Evolutionary conservation across 2,113 vertebrate genomes (phyloP), one percentile per base, ranked within the genome.

Genomic region (Chloropsis cyanopogon): DNA sequence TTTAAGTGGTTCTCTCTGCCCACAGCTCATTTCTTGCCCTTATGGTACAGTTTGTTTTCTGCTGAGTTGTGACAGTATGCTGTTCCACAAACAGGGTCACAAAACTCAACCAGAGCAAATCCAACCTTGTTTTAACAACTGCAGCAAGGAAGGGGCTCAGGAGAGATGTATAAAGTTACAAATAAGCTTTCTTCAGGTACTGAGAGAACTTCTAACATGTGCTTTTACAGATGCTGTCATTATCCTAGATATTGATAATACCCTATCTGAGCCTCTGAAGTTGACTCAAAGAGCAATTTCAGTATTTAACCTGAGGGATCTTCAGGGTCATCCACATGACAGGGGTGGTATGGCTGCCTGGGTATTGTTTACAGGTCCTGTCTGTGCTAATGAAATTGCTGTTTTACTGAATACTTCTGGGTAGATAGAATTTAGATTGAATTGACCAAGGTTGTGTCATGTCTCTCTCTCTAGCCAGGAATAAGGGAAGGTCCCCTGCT

Each of bases 11-110:
- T 57, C 6, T 68, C 24, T 78, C 56, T 50, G 42, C 31, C 13
- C 1, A 4, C 28, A 72, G 47, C 29, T 94, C 46, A 29, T 70
- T 92, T 90, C 69, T 82, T 87, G 50, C 42, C 28, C 11, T 68
- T 46, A 9, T 18, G 19, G 28, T 41, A n/a, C 49, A 57, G 28
- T 59, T 54, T 64, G 20, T 50, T 28, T 28, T 42, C 42, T 23
- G 17, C 37, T 28, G 39, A 85, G 11, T 39, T 85, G 56, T 52
- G 70, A 35, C 46, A 49, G 24, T 22, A n/a, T 0, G 0, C 6
- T 92, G 11, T 28, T 68, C 26, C 63, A 82, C 60, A 72, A 79
- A 64, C 15, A 3, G 0, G 5, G 35, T 79, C 31, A 80, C 29
- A 52, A 68, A 88, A 71, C 33, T 28, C 42, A 73, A 26, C 12